Evolutionary conservation across 2,888 invertebrate species (phyloP).

Genomic region (Ligdia adustata): DNA sequence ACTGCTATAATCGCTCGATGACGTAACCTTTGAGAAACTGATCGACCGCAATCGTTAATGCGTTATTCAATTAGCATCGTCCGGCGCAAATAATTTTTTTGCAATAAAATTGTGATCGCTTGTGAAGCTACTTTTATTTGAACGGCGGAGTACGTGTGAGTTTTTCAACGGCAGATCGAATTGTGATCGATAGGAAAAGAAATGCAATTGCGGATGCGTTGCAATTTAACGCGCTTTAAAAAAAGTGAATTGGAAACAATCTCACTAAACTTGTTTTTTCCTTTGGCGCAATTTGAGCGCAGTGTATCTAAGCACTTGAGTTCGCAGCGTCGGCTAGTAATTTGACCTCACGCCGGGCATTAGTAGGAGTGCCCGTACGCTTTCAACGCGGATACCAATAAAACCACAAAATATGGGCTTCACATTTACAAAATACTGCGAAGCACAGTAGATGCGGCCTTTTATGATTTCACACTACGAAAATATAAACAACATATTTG

Average conservation of each 20-base stretch:
- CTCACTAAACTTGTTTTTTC: conserved; percentile 61
- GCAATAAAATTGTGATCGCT: conserved; percentile 23
- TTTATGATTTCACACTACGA: conserved; percentile 23
- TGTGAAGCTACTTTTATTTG: conserved; percentile 22
- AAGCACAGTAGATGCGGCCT: conserved; percentile 59
- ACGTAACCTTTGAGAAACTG: conserved; percentile 36
- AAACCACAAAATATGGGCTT: conserved; percentile 64
- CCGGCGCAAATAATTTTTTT: conserved; percentile 34
- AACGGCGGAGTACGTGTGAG: conserved; percentile 26
- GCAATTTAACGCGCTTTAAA: conserved; percentile 32
- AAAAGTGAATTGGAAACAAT: conserved; percentile 61
- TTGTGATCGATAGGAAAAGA: conserved; percentile 33
- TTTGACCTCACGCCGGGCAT: conserved; percentile 72
- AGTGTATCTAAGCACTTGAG: conserved; percentile 63
- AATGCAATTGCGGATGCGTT: conserved; percentile 14
- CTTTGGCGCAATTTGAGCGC: conserved; percentile 64
- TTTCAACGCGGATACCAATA: conserved; percentile 68
- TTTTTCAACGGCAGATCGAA: conserved; percentile 40
- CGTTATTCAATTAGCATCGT: conserved; percentile 34
- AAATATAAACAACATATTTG: background rate
- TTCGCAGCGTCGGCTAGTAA: conserved; percentile 60
- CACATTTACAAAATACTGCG: conserved; percentile 60
- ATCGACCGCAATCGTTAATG: conserved; percentile 27
- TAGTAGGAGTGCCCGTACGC: conserved; percentile 66
- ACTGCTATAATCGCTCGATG: conserved; percentile 25